These are phyloP conservation scores for Trichosurus vulpecula DNA, from an alignment of 2,797 vertebrate genomes.

Conservation along the genomic window DNA sequence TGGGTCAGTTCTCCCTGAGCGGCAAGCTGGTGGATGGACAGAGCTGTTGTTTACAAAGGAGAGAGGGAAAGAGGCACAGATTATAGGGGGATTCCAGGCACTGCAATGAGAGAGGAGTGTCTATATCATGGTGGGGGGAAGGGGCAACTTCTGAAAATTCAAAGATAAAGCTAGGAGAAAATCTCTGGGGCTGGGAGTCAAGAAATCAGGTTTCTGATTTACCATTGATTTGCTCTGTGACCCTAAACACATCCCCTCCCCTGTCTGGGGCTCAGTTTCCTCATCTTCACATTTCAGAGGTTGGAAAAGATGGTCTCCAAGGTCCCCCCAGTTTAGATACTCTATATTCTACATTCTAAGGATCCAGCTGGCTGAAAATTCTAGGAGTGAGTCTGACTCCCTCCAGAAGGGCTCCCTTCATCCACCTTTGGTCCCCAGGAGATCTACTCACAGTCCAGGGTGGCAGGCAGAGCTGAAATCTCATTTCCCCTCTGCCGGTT, in stretches of 20 bases:
- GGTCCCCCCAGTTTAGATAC: background rate
- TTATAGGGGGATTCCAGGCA: background rate
- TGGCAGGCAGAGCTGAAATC: constrained; percentile 92
- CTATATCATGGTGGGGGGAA: background rate
- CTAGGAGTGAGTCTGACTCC: background rate
- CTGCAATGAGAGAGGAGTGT: background rate
- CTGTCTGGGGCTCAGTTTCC: background rate
- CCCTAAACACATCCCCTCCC: background rate
- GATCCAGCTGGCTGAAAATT: background rate
- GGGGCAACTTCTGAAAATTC: background rate
- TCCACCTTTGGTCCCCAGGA: background rate
- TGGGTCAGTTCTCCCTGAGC: constrained; percentile 94
- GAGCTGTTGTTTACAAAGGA: constrained; percentile 80
- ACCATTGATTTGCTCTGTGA: background rate
- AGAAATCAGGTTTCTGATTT: background rate
- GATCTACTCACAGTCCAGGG: constrained; percentile 91
- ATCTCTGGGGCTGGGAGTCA: background rate
- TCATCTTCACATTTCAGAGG: background rate
- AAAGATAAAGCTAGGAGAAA: background rate
- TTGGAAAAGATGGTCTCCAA: background rate
- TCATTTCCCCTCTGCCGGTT: constrained; percentile 97
- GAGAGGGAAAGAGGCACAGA: constrained; percentile 43
- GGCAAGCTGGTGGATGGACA: constrained; percentile 96
- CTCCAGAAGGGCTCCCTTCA: background rate
- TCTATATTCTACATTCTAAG: background rate